Evolutionary conservation across 2,797 vertebrate genomes (phyloP).

Genomic region (Anguilla marmorata): DNA sequence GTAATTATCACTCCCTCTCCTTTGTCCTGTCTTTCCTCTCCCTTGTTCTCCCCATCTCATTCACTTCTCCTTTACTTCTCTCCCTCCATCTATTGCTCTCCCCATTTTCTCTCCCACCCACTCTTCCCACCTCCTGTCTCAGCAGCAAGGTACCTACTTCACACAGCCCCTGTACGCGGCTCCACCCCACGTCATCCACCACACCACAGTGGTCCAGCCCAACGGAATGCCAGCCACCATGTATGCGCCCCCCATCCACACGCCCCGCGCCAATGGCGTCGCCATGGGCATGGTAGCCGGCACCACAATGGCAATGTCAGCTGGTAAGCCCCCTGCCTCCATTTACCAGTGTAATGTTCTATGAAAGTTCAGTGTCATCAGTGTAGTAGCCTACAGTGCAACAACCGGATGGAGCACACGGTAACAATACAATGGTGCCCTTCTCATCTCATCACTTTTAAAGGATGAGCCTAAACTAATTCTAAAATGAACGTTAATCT

Average conservation of each 20-base stretch:
- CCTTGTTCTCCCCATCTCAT: neutral
- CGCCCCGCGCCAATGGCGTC: conserved; percentile 75
- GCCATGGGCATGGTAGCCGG: conserved; percentile 85
- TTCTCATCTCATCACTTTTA: no score
- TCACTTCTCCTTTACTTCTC: neutral
- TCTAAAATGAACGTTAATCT: no score
- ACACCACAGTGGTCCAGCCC: conserved; percentile 85
- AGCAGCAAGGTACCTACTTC: conserved; percentile 78
- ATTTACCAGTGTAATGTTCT: no score
- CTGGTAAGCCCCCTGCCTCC: conserved; percentile 62
- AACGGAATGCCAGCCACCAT: conserved; percentile 84
- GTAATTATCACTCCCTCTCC: neutral
- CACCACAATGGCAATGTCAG: conserved; percentile 86
- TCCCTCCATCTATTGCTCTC: neutral
- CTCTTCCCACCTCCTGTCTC: neutral
- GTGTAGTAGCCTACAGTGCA: no score
- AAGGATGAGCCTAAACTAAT: no score
- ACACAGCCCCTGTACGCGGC: conserved; percentile 82
- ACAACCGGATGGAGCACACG: no score
- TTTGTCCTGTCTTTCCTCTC: neutral
- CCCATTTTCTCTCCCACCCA: neutral
- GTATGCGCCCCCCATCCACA: conserved; percentile 75
- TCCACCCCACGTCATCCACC: conserved; percentile 84
- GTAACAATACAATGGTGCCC: no score
- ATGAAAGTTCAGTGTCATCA: no score